phyloP scores from a whole-genome alignment of 2,888 invertebrate species.

The Diabrotica balteata region DNA sequence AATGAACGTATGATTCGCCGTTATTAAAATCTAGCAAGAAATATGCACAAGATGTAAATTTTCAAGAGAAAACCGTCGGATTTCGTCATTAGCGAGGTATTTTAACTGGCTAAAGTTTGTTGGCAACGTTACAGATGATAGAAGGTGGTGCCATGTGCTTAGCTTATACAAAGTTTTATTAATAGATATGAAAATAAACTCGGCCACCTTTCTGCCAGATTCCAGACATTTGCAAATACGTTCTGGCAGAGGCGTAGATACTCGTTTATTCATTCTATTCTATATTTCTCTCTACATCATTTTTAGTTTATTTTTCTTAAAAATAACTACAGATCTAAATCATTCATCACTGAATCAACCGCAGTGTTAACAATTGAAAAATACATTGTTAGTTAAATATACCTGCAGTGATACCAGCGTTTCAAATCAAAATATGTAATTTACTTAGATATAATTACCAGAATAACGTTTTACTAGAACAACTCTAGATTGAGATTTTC shows the following conservation, averaged over 20 bases:
- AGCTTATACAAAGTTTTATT: constrained; percentile 51
- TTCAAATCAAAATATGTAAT: too few species aligned
- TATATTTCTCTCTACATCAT: too few species aligned
- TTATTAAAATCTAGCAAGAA: not conserved
- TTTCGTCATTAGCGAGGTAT: constrained; percentile 41
- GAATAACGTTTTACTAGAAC: too few species aligned
- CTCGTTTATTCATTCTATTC: not conserved
- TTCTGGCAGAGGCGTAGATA: constrained; percentile 26
- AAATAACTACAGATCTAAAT: too few species aligned
- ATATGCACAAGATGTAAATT: constrained; percentile 13
- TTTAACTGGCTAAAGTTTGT: constrained; percentile 35
- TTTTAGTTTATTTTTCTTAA: too few species aligned
- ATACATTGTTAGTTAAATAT: too few species aligned
- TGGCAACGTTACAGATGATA: constrained; percentile 45
- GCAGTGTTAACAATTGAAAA: too few species aligned
- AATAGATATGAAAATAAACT: constrained; percentile 55
- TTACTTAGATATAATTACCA: too few species aligned
- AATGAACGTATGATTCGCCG: too few species aligned
- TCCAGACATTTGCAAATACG: constrained; percentile 41
- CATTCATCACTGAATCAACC: too few species aligned
- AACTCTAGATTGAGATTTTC: too few species aligned
- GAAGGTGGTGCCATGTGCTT: constrained; percentile 43
- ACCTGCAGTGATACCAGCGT: too few species aligned
- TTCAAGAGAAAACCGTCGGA: constrained; percentile 12
- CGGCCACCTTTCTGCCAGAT: constrained; percentile 50